Percentiles rank a stretch among this genome's conserved stretches.
Conservation (phyloP, 2,113 vertebrate genomes). For the Phyllostomus discolor region DNA sequence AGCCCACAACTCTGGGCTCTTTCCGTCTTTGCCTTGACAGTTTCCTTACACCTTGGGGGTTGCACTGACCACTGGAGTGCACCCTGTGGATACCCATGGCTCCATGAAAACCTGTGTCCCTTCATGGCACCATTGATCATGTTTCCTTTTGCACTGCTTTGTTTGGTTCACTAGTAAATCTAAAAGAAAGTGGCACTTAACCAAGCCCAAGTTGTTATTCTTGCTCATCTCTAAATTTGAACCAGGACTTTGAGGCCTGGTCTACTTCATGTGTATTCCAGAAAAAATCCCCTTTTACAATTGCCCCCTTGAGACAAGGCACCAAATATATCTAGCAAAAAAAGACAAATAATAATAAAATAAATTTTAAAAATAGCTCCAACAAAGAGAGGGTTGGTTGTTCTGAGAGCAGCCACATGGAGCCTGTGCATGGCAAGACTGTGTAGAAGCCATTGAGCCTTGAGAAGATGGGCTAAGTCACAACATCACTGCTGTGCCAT, state of each 20-base stretch:
- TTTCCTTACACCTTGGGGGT: background rate
- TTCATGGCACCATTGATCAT: background rate
- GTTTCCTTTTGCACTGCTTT: background rate
- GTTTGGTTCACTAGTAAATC: background rate
- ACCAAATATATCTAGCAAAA: background rate
- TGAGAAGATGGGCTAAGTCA: background rate
- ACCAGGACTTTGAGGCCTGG: background rate
- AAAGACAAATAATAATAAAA: background rate
- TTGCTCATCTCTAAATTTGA: background rate
- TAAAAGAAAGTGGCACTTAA: background rate
- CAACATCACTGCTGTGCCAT: background rate
- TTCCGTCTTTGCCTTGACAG: background rate
- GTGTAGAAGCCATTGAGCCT: background rate
- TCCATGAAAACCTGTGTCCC: background rate
- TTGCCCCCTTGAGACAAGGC: background rate
- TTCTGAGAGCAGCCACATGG: background rate
- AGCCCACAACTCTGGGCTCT: background rate
- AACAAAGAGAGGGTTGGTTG: background rate
- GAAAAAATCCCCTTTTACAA: background rate
- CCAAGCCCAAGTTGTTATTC: background rate
- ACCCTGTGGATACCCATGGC: background rate
- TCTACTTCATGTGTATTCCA: constrained; percentile 17
- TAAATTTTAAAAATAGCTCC: background rate
- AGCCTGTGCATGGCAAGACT: background rate
- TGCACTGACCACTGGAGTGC: background rate